These are phyloP conservation scores for Chaetura pelagica DNA, from an alignment of 2,113 vertebrate species.

Conservation along the genomic window DNA sequence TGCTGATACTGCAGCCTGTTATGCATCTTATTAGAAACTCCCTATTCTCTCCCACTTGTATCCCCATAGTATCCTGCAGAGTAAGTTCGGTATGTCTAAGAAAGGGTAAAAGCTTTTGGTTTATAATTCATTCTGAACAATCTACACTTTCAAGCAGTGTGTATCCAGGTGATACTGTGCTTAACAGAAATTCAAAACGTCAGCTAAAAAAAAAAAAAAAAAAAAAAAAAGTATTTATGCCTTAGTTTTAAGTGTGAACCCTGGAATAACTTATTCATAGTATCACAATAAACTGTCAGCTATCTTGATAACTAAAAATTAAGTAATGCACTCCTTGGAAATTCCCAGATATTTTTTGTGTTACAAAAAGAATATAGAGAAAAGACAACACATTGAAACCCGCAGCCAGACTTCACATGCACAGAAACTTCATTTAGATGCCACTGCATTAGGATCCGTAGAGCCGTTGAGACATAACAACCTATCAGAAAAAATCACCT, in stretches of 20 bases:
- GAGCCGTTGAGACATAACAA: conserved; percentile 57
- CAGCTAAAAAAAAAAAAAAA: neutral
- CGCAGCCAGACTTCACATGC: conserved; percentile 7
- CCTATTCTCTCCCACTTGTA: neutral
- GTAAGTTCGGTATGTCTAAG: conserved; percentile 1
- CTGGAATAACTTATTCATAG: conserved; percentile 64
- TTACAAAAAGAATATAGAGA: conserved; percentile 10
- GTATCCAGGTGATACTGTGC: neutral
- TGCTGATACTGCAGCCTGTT: conserved; percentile 3
- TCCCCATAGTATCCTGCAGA: neutral
- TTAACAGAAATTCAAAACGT: conserved; percentile 44
- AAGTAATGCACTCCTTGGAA: conserved; percentile 35
- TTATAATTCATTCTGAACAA: conserved; percentile 53
- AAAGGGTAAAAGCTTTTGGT: conserved; percentile 48
- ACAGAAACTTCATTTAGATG: conserved; percentile 48
- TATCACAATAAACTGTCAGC: conserved; percentile 47
- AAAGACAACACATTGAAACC: conserved; percentile 40
- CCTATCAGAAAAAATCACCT: conserved; percentile 55
- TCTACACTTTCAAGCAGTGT: conserved; percentile 10
- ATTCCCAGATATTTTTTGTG: conserved; percentile 4
- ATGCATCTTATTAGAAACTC: neutral
- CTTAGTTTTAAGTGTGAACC: conserved; percentile 44
- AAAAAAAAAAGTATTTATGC: neutral
- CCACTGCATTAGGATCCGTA: conserved; percentile 24
- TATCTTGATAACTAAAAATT: conserved; percentile 62